A percentile compares a stretch with the other conserved stretches of the same genome.
These are phyloP conservation scores for Odiellus spinosus DNA, from an alignment of 2,888 invertebrate genomes.

Conservation along the genomic window DNA sequence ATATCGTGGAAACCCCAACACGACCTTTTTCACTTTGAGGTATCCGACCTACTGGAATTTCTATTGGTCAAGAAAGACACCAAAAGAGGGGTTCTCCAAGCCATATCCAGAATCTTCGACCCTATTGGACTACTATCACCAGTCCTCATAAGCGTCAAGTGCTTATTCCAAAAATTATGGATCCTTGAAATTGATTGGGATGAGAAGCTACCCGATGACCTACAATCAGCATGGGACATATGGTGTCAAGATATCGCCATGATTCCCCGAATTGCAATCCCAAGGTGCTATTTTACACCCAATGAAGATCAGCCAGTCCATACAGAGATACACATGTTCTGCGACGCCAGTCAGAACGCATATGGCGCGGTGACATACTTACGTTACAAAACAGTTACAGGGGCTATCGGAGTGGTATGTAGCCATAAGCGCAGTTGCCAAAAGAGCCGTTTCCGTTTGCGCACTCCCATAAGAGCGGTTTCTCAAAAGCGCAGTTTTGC, in stretches of 20 bases:
- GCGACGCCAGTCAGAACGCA: constrained; percentile 19
- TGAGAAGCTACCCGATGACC: constrained; percentile 11
- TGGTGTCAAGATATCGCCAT: background rate
- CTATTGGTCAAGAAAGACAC: too few relatives aligned
- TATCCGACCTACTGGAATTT: too few relatives aligned
- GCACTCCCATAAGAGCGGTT: too few relatives aligned
- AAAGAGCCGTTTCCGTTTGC: too few relatives aligned
- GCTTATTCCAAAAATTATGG: constrained; percentile 22
- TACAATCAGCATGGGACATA: constrained; percentile 1
- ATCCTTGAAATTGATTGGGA: constrained; percentile 19
- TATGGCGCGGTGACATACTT: constrained; percentile 19
- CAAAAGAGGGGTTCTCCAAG: background rate
- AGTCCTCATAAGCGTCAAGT: constrained; percentile 15
- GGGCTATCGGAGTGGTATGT: too few relatives aligned
- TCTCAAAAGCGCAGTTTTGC: too few relatives aligned
- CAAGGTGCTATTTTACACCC: constrained; percentile 4
- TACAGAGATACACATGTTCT: constrained; percentile 14
- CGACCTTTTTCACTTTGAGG: too few relatives aligned
- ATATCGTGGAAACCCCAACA: too few relatives aligned
- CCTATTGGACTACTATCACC: constrained; percentile 17
- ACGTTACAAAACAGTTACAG: background rate
- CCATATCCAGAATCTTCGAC: constrained; percentile 8
- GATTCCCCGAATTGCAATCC: constrained; percentile 1
- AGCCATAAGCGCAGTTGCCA: too few relatives aligned
- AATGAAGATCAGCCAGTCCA: background rate